Base-by-base conservation (phyloP, 2,113 vertebrate genomes). In the Forbesichthys agassizii region DNA sequence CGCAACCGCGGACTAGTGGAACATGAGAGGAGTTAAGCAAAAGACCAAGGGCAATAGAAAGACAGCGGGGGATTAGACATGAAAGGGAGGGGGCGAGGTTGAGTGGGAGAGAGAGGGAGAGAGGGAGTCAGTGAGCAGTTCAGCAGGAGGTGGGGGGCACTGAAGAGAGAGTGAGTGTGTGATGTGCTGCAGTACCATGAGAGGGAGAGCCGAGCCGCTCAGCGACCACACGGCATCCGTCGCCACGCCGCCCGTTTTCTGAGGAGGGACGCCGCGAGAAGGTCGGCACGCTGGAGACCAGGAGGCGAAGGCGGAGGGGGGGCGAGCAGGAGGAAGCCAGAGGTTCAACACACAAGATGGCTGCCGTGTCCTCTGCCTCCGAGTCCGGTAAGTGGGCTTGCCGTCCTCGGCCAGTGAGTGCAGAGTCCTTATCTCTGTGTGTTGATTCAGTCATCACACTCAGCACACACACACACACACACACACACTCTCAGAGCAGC, bases 261-360 rank as follows among this genome's bases (percentile, higher is more conserved):
- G 82, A 85, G 76, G 78, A 68, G 67, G 69, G 46, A 66, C 48
- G 27, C 68, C 60, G 48, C 81, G 48, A 58, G 16, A 72, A 75
- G 56, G 53, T 27, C 51, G n/a, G 69, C 86, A 85, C 77, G 12
- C 83, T 87, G 88, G 84, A 88, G 75, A 18, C 86, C 48, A 86
- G 86, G 82, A 75, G 82, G 84, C 88, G 88, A 77, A 70, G 83
- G 56, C 82, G 87, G 75, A 88, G 86, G 82, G 86, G 79, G 82
- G 78, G 69, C 1, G 87, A 90, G 88, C 85, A 90, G 78, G 85
- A 90, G 84, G 87, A 89, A 83, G 85, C 88, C 88, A 87, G 84
- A 84, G 85, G 86, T 86, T 87, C 84, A 55, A 85, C 84, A 73
- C 84, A 90, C 90, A 93, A 92, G 89, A 93, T 93, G 92, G 92